These are phyloP conservation scores for Sarcophilus harrisii DNA, from an alignment of 2,797 vertebrate genomes.

Conservation along the genomic window DNA sequence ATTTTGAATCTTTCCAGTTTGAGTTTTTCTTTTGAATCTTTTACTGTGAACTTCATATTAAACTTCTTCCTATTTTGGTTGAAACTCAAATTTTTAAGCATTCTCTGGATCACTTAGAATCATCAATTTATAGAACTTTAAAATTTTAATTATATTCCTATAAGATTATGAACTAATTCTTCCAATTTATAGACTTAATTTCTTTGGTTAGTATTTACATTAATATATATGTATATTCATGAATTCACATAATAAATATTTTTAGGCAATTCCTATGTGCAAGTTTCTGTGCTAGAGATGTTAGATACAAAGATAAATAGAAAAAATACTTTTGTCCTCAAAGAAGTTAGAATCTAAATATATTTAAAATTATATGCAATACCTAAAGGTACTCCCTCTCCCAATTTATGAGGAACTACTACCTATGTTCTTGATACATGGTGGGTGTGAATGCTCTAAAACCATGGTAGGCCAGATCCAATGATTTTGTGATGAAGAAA, in stretches of 20 bases:
- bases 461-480: not conserved
- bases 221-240: not conserved
- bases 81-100: constrained; percentile 7
- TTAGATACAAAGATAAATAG: not conserved
- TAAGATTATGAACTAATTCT: not conserved
- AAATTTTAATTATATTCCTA: not conserved
- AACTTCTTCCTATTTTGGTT: not conserved
- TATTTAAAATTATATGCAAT: not conserved
- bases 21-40: not conserved
- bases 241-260: not conserved
- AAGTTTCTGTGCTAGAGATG: not conserved
- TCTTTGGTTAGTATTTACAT: not conserved
- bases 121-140: not conserved
- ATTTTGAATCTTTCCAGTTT: not conserved
- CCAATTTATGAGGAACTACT: not conserved
- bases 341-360: not conserved
- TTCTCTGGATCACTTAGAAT: not conserved
- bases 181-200: not conserved
- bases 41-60: not conserved
- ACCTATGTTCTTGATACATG: not conserved
- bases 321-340: not conserved
- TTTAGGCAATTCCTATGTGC: not conserved
- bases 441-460: not conserved
- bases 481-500: too few species aligned
- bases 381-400: not conserved